Percentiles rank a stretch among this genome's conserved stretches.
Conservation (phyloP, 2,113 vertebrate genomes). For the Cyprichromis sp. region DNA sequence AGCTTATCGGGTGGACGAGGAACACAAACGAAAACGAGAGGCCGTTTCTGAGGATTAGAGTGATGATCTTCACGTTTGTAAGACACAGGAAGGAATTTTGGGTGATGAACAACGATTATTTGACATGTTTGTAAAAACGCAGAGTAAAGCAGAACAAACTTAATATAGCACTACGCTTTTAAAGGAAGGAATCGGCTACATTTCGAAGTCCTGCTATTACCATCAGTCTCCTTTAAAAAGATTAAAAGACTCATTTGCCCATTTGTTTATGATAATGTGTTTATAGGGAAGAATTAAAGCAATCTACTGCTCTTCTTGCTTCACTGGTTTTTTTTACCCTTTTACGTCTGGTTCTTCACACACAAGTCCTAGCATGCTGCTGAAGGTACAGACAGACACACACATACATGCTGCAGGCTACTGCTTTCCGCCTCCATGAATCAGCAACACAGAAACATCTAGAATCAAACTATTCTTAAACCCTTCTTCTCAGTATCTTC, state of each 20-base stretch:
- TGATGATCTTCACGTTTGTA: not conserved
- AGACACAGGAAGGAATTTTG: not conserved
- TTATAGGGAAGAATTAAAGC: not conserved
- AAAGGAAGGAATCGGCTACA: not conserved
- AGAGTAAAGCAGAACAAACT: not conserved
- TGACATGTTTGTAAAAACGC: not conserved
- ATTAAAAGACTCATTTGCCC: not conserved
- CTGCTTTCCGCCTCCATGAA: conserved; percentile 26
- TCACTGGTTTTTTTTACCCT: not conserved
- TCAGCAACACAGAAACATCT: conserved; percentile 20
- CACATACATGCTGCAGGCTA: conserved; percentile 33
- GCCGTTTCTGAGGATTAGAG: not conserved
- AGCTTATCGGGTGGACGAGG: not conserved
- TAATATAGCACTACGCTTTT: not conserved
- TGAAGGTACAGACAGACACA: not conserved
- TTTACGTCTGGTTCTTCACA: not conserved
- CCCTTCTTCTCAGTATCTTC: not conserved
- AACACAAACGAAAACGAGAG: not conserved
- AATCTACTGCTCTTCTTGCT: not conserved
- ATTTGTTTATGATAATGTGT: not conserved
- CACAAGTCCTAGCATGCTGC: conserved; percentile 47
- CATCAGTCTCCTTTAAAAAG: not conserved
- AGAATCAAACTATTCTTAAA: conserved; percentile 8
- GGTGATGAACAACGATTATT: not conserved
- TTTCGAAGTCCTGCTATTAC: not conserved